A percentile compares a stretch with the other conserved stretches of the same genome.
Conservation (phyloP, 1,140 invertebrate species). For the Mactra quadrangularis region DNA sequence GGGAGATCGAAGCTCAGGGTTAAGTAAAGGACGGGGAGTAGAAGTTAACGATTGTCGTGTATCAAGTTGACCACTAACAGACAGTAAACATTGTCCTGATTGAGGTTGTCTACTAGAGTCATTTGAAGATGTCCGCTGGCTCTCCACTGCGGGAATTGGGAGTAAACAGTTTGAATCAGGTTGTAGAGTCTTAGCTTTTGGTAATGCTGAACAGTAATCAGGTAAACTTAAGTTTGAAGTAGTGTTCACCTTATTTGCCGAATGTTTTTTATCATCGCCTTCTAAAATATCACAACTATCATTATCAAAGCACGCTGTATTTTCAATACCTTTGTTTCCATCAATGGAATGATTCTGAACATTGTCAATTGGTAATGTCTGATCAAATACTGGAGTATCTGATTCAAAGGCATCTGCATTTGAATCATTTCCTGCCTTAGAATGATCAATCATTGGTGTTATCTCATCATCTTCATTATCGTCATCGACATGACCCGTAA, state of each 20-base stretch:
- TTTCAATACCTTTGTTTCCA: neutral
- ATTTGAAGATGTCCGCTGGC: too few relatives aligned
- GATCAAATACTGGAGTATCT: neutral
- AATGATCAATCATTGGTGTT: conserved; percentile 18
- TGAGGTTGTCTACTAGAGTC: too few relatives aligned
- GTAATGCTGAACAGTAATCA: neutral
- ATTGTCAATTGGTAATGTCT: neutral
- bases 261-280: too few relatives aligned
- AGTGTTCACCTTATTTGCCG: too few relatives aligned
- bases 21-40: neutral
- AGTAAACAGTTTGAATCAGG: conserved; percentile 3
- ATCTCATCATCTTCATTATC: conserved; percentile 48
- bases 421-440: neutral
- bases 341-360: conserved; percentile 45
- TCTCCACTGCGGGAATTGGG: neutral
- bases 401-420: neutral
- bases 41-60: too few relatives aligned
- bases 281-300: neutral
- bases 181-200: neutral
- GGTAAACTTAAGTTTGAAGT: too few relatives aligned
- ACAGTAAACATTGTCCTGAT: too few relatives aligned
- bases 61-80: too few relatives aligned
- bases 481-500: conserved; percentile 50
- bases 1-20: neutral
- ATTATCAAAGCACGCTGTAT: neutral